Evolutionary conservation across 2,113 vertebrate genomes (phyloP), one percentile per base, ranked within the genome.

Genomic region (Harpagus bidentatus): DNA sequence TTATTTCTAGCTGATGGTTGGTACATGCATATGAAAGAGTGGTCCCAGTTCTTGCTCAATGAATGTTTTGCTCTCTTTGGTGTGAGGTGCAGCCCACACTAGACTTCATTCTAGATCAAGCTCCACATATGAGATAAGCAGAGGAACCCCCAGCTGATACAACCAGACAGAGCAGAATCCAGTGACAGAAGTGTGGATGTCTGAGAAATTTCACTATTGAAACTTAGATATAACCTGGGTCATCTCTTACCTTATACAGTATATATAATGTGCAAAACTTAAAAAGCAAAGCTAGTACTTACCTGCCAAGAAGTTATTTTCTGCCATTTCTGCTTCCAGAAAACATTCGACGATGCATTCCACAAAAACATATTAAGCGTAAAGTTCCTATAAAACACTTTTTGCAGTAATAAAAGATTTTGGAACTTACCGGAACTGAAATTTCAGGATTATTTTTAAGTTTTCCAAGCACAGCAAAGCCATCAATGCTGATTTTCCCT

Each of bases 381-480:
- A 56, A 65, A 88, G 25, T 62, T 66, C 56, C 77, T 40, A 16
- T 42, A 73, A 77, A 95, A 58, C 28, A 38, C 1, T 45, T 72
- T 43, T 72, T 42, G 7, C 14, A 82, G 31, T 62, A 86, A 65
- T 43, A 47, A 80, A 88, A 95, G 3, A 28, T 71, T 92, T 78
- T 82, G 36, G 70, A 91, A 98, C 98, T 98, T 98, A 99, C 99
- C 94, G 98, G 98, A 86, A 99, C 97, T 72, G 99, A 99, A 95
- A 98, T 96, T 61, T 98, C 97, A 94, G 98, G 97, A 85, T 98
- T 98, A 56, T 98, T 98, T 93, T 96, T 98, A 59, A 99, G 98
- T 94, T 99, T 99, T 89, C 99, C 99, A 74, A 99, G 98, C 48
- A 98, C 89, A 4, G 98, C 98, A 93, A 98, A 99, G 71, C 99